Evolutionary conservation across 2,113 vertebrate species (phyloP).

Genomic region (Cepphus grylle): DNA sequence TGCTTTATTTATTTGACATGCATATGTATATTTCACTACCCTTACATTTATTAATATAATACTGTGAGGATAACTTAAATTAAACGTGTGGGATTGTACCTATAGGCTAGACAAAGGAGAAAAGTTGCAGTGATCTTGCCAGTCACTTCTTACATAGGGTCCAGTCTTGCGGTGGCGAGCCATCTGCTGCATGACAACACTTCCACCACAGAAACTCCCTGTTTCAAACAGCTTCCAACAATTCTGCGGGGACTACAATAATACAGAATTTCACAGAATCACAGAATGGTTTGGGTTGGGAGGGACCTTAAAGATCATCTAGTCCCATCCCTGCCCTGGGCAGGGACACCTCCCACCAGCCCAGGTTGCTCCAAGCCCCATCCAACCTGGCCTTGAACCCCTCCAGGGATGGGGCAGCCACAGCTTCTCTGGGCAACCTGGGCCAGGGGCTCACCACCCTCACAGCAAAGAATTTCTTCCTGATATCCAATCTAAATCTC

Average conservation of each 20-base stretch:
- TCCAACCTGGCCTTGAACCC: too few species aligned
- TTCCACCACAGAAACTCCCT: neutral
- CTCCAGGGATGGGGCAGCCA: too few species aligned
- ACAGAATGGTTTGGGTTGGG: too few species aligned
- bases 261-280: neutral
- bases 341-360: too few species aligned
- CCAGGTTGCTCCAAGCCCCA: too few species aligned
- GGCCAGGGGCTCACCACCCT: too few species aligned
- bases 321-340: too few species aligned
- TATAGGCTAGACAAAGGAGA: neutral
- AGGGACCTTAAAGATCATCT: too few species aligned
- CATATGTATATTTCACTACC: neutral
- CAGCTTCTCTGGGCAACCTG: too few species aligned
- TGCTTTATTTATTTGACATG: neutral
- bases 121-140: neutral
- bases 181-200: neutral
- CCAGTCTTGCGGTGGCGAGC: fast-evolving
- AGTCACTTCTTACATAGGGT: neutral
- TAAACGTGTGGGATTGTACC: neutral
- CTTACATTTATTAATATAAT: neutral
- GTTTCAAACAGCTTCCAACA: neutral
- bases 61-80: neutral
- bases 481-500: too few species aligned
- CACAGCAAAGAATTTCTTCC: too few species aligned
- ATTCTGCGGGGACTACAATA: neutral